phyloP scores from a whole-genome alignment of 2,113 vertebrate species.

The Alligator sinensis region DNA sequence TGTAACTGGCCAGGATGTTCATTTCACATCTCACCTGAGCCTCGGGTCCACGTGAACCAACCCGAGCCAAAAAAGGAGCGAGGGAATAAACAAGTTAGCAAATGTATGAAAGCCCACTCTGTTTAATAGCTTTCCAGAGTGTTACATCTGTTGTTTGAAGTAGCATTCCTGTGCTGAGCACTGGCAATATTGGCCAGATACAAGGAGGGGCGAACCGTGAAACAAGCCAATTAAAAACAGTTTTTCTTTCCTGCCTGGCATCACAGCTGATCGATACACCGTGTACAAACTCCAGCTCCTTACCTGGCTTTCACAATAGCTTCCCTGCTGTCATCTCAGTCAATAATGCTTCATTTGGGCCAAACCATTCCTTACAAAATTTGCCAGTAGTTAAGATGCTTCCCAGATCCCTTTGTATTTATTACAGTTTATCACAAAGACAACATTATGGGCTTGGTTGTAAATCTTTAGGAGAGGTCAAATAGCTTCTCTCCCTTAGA shows the following conservation, averaged over 20 bases:
- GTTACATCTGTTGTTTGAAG: not conserved
- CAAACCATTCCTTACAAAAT: not conserved
- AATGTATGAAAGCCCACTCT: not conserved
- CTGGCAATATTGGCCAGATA: not conserved
- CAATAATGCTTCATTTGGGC: not conserved
- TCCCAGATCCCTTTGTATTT: not conserved
- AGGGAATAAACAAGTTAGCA: not conserved
- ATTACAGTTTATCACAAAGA: not conserved
- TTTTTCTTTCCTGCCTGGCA: not conserved
- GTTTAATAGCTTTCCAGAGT: accelerated
- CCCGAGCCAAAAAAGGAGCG: not conserved
- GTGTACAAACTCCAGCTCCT: not conserved
- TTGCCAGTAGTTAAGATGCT: not conserved
- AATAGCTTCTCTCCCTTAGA: slow-evolving; percentile 4
- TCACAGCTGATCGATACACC: accelerated
- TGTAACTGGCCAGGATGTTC: not conserved
- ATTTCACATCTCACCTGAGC: not conserved
- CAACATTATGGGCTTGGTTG: not conserved
- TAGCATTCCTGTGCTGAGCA: not conserved
- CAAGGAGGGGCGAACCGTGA: accelerated
- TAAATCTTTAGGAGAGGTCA: not conserved
- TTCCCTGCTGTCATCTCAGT: not conserved
- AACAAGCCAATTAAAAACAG: not conserved
- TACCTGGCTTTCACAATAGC: not conserved
- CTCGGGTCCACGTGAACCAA: accelerated